phyloP scores from a whole-genome alignment of 1,140 invertebrate genomes.

The Drosophila busckii region DNA sequence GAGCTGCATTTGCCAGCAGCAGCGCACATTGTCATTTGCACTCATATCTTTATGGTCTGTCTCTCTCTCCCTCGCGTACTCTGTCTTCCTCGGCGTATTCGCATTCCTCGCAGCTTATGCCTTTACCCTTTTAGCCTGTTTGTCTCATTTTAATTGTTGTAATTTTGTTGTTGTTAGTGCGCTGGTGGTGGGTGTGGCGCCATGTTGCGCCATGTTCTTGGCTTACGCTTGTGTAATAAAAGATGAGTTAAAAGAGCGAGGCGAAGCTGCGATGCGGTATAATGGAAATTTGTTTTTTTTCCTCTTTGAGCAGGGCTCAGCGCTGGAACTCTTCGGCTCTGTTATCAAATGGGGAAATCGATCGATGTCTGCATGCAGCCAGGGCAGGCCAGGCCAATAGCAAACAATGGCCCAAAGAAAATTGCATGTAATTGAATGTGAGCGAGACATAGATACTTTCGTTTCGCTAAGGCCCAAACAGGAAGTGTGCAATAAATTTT shows the following conservation, averaged over 20 bases:
- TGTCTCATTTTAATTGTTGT: slow-evolving; percentile 65
- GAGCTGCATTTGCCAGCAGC: slow-evolving; percentile 40
- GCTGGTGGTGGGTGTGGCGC: slow-evolving; percentile 46
- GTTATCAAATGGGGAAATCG: slow-evolving; percentile 51
- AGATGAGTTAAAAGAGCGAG: slow-evolving; percentile 63
- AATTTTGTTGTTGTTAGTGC: slow-evolving; percentile 39
- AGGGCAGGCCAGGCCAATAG: no score
- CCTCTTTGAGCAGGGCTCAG: slow-evolving; percentile 44
- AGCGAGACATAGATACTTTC: slow-evolving; percentile 14
- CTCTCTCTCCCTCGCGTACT: slow-evolving; percentile 2
- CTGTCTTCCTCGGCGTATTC: neutral
- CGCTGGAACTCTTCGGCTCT: slow-evolving; percentile 37
- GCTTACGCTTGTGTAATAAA: slow-evolving; percentile 46
- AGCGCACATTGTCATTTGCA: slow-evolving; percentile 49
- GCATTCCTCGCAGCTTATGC: neutral
- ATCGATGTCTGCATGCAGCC: slow-evolving; percentile 55
- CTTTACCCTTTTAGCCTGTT: neutral
- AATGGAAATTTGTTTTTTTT: slow-evolving; percentile 42
- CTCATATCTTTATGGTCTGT: no score
- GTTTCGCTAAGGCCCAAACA: slow-evolving; percentile 38
- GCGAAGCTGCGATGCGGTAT: slow-evolving; percentile 36
- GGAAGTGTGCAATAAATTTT: slow-evolving; percentile 68
- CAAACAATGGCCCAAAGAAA: slow-evolving; percentile 45
- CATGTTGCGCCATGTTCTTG: slow-evolving; percentile 52
- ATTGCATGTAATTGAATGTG: slow-evolving; percentile 67